These are phyloP conservation scores for Rhabdomys dilectus DNA, from an alignment of 2,113 vertebrate species.

Conservation along the genomic window DNA sequence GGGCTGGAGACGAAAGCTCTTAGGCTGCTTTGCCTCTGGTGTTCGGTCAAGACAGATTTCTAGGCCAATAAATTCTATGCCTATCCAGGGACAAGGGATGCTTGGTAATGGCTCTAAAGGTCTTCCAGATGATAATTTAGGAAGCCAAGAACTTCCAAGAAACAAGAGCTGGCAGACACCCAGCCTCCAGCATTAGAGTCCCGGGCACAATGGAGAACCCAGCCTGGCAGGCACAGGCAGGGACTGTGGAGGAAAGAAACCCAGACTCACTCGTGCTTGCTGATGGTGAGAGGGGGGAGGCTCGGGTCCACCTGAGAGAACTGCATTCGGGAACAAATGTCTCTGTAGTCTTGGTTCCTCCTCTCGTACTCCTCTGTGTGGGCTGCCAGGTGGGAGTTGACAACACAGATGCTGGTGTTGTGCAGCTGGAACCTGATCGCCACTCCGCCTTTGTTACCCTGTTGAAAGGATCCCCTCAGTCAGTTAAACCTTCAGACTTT, in stretches of 20 bases:
- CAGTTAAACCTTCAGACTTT: background rate
- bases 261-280: conserved; percentile 93
- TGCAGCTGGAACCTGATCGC: conserved; percentile 96
- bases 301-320: conserved; percentile 90
- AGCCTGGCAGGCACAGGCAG: fast-evolving
- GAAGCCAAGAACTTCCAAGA: conserved; percentile 22
- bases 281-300: conserved; percentile 91
- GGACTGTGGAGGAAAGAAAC: background rate
- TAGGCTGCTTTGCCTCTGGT: background rate
- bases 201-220: background rate
- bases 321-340: conserved; percentile 95
- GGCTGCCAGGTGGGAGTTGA: conserved; percentile 97
- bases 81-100: conserved; percentile 32
- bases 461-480: conserved; percentile 53
- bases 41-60: background rate
- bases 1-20: background rate
- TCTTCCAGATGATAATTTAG: conserved; percentile 11
- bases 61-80: background rate
- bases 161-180: background rate
- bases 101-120: background rate
- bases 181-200: background rate
- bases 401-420: conserved; percentile 95
- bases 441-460: conserved; percentile 99
- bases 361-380: conserved; percentile 95
- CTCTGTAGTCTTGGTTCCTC: conserved; percentile 97